Evolutionary conservation across 2,797 vertebrate genomes (phyloP).

Genomic region (Sitta carolinensis): DNA sequence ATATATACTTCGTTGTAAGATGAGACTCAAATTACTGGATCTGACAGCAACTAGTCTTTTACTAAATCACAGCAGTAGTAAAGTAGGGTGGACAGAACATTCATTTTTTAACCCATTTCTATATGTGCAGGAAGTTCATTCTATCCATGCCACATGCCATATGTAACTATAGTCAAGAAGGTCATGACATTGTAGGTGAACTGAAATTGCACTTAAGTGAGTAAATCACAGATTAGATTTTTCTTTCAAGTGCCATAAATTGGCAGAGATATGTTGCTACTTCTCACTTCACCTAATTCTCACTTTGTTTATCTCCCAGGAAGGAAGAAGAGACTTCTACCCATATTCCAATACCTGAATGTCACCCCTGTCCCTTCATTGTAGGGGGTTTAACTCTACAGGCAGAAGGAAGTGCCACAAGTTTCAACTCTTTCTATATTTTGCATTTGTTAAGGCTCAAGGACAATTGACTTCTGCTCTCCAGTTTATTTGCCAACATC

Average conservation of each 20-base stretch:
- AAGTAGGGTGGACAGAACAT: slow-evolving; percentile 19
- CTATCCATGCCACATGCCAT: not conserved
- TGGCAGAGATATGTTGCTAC: not conserved
- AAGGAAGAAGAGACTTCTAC: not conserved
- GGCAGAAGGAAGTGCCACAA: not conserved
- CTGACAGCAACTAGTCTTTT: slow-evolving; percentile 72
- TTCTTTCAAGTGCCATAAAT: not conserved
- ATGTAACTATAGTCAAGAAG: not conserved
- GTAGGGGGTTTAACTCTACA: not conserved
- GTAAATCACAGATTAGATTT: not conserved
- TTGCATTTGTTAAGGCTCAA: not conserved
- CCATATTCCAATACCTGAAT: accelerated
- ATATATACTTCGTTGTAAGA: slow-evolving; percentile 85
- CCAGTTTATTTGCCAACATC: not conserved
- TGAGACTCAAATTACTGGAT: slow-evolving; percentile 76
- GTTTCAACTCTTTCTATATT: not conserved
- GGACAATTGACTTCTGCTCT: not conserved
- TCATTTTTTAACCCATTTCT: slow-evolving; percentile 14
- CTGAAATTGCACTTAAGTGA: not conserved
- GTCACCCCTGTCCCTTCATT: not conserved
- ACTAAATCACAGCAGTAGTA: slow-evolving; percentile 38
- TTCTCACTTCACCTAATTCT: not conserved
- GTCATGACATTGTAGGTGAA: not conserved
- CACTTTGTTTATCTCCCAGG: not conserved
- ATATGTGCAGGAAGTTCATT: not conserved